phyloP scores from a whole-genome alignment of 1,140 invertebrate genomes.

The Holotrichia oblita region DNA sequence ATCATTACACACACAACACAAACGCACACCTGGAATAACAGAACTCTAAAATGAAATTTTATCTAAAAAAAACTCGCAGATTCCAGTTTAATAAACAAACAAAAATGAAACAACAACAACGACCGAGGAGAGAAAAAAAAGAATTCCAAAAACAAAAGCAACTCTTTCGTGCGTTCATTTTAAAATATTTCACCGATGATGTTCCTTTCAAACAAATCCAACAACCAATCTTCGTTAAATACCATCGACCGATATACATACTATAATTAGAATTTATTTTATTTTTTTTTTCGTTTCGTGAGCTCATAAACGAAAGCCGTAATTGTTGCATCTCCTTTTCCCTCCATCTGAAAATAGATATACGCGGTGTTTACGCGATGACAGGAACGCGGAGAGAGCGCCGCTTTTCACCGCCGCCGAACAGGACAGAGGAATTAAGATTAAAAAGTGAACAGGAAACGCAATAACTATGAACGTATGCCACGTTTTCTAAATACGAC shows the following conservation, averaged over 20 bases:
- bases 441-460: conserved; percentile 13
- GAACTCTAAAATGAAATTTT: no score
- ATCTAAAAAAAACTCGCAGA: no score
- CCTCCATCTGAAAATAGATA: conserved; percentile 5
- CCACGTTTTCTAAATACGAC: neutral
- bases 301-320: conserved; percentile 6
- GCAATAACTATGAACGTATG: neutral
- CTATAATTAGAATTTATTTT: neutral
- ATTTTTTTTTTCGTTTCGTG: no score
- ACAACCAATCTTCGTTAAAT: neutral
- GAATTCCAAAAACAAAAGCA: no score
- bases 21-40: no score
- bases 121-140: no score
- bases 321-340: conserved; percentile 13
- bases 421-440: neutral
- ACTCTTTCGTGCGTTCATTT: no score
- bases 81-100: no score
- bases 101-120: no score
- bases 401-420: neutral
- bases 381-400: neutral
- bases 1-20: no score
- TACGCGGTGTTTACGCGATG: neutral
- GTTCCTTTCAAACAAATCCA: neutral
- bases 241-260: neutral
- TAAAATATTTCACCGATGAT: no score